Percentiles rank a stretch among this genome's conserved stretches.
Evolutionary conservation across 2,113 vertebrate species (phyloP).

Genomic region (Hirundichthys speculiger): DNA sequence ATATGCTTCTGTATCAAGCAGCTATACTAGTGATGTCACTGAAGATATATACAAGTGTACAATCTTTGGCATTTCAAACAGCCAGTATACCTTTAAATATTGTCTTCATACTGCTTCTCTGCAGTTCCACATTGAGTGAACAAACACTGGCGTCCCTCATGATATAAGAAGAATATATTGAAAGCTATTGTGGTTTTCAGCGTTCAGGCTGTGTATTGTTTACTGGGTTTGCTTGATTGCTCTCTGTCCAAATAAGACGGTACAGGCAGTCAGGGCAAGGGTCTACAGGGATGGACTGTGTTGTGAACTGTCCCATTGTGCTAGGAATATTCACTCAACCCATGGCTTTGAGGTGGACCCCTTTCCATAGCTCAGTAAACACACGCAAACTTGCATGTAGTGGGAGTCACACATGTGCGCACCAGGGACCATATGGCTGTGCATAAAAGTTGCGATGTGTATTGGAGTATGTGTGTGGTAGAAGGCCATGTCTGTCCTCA

Average conservation of each 20-base stretch:
- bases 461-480: conserved; percentile 42
- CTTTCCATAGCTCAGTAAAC: conserved; percentile 67
- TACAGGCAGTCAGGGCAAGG: conserved; percentile 70
- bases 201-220: conserved; percentile 71
- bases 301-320: conserved; percentile 76
- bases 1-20: too few species aligned
- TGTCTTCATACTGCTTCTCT: conserved; percentile 56
- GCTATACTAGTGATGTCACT: too few species aligned
- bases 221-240: conserved; percentile 78
- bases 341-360: conserved; percentile 58
- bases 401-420: conserved; percentile 57
- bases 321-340: conserved; percentile 74
- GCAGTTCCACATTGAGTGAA: conserved; percentile 57
- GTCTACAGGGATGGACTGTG: conserved; percentile 70
- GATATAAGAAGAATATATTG: conserved; percentile 66
- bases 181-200: conserved; percentile 71
- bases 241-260: conserved; percentile 77
- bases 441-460: conserved; percentile 57
- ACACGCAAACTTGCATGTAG: conserved; percentile 51
- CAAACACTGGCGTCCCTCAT: conserved; percentile 70
- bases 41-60: too few species aligned
- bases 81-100: conserved; percentile 50
- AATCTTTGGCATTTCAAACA: too few species aligned
- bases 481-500: conserved; percentile 83
- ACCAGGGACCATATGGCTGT: conserved; percentile 58